A percentile compares a stretch with the other conserved stretches of the same genome.
Evolutionary conservation across 2,797 vertebrate genomes (phyloP).

Genomic region (Silurus lanzhouensis): DNA sequence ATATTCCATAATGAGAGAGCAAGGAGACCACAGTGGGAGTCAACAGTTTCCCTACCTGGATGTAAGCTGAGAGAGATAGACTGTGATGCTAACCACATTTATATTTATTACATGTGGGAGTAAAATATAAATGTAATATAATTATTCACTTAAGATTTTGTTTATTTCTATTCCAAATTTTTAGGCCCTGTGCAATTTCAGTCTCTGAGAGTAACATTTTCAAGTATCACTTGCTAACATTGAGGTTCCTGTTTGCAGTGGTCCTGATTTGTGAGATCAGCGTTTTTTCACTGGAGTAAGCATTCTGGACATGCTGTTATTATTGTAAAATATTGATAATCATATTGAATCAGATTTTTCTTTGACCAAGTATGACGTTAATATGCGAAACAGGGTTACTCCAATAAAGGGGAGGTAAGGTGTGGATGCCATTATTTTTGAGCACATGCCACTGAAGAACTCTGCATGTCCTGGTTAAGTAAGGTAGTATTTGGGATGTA

Average conservation of each 20-base stretch:
- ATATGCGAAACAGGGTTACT: neutral
- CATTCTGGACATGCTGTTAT: neutral
- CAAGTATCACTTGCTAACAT: neutral
- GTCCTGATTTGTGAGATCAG: neutral
- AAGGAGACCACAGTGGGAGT: neutral
- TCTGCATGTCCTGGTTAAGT: neutral
- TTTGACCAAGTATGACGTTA: neutral
- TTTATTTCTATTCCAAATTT: neutral
- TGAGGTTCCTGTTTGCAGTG: neutral
- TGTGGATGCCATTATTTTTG: neutral
- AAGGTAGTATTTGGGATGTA: neutral
- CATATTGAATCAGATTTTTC: neutral
- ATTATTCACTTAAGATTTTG: neutral
- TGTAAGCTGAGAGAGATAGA: neutral
- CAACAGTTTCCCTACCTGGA: too few species aligned
- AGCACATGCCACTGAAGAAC: neutral
- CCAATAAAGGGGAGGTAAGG: neutral
- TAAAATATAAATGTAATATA: neutral
- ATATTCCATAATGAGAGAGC: neutral
- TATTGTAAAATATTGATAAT: neutral
- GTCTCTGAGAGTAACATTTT: neutral
- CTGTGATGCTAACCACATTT: neutral
- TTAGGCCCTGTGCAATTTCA: neutral
- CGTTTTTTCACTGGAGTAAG: neutral
- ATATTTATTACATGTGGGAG: neutral